Base-by-base conservation (phyloP, 2,888 invertebrate genomes). In the Tetheella fluctuosa region DNA sequence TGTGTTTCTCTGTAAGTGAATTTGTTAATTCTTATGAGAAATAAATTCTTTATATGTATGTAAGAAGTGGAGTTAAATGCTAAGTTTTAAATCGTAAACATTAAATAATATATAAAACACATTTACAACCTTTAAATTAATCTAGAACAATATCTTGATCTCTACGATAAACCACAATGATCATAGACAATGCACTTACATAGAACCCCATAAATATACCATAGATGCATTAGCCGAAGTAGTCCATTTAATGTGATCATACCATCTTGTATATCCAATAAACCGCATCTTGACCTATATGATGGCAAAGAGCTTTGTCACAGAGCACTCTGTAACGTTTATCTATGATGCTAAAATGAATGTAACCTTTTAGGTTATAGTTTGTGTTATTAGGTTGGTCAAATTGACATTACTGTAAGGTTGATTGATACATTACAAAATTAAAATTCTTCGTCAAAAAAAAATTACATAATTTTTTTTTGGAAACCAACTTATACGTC, bases 171-270 rank as follows among this genome's bases (percentile, higher is more conserved):
- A 48, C 20, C 2, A 10, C 17, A 20, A 48, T 48, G 48, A 20
- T 20, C 20, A n/a, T 20, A 48, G 48, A 48, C 48, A 48, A 48
- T 48, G 48, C 8, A 48, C 48, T 1, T 15, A 10, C 20, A 48
- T 48, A n/a, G 48, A 48, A n/a, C 20, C 20, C 15, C 48, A 48
- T 48, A 48, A 48, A 48, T 15, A 15, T n/a, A 20, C 48, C 48
- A 48, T 48, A 53, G 65, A 59, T 81, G 81, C 82, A 83, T 82
- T 83, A 83, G 67, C 58, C 3, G 64, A 67, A 69, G 81, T 80
- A 75, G 83, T 71, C 71, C 59, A 37, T 56, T 42, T 84, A 83
- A 83, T 80, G 68, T 62, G 70, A 70, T 73, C 71, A 74, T 67
- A 59, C 69, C 59, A 59, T 58, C 54, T 42, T 64, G 66, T 73